Evolutionary conservation across 2,888 invertebrate species (phyloP), one percentile per base, ranked within the genome.

Genomic region (Neocrepidodera transversa): DNA sequence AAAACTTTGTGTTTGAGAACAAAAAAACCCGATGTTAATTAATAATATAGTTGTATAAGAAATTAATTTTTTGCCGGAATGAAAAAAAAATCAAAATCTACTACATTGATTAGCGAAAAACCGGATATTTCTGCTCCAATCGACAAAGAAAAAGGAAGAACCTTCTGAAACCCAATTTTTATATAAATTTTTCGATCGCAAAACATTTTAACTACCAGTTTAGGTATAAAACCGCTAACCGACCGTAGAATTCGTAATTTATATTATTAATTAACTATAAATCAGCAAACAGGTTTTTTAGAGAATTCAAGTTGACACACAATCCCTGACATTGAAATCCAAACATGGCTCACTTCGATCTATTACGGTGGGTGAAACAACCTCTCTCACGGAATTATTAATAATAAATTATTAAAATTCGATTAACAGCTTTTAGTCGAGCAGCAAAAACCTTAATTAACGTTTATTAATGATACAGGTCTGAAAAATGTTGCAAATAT

Each of bases 291-390:
- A 10, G 8, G 40, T 40, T 40, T 40, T 40, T 17, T 18, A 5
- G 40, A 16, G 10, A 11, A 40, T 17, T 40, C 16, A 8, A 18
- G 40, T 40, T 40, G 40, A 40, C 40, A 40, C 16, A 16, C 18
- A 40, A 40, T 40, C 51, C 51, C 26, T 51, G 51, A 51, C 51
- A 51, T 51, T 51, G 51, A 51, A 40, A 51, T 40, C 51, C 51
- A 11, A 26, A 51, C 51, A 40, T 30, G 51, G 40, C 28, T 16
- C 51, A 40, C 26, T 51, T 28, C 7, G 40, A 17, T 51, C 40
- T 51, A 40, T 51, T 51, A 51, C 38, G 51, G 51, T 50, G 36
- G 50, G 50, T 51, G 51, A 51, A 51, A 38, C 40, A 51, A 40
- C 51, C 14, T 40, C 28, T 51, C 38, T 28, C 28, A 40, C 17